These are phyloP conservation scores for Andricus curvator DNA, from an alignment of 2,888 invertebrate species.

Conservation along the genomic window DNA sequence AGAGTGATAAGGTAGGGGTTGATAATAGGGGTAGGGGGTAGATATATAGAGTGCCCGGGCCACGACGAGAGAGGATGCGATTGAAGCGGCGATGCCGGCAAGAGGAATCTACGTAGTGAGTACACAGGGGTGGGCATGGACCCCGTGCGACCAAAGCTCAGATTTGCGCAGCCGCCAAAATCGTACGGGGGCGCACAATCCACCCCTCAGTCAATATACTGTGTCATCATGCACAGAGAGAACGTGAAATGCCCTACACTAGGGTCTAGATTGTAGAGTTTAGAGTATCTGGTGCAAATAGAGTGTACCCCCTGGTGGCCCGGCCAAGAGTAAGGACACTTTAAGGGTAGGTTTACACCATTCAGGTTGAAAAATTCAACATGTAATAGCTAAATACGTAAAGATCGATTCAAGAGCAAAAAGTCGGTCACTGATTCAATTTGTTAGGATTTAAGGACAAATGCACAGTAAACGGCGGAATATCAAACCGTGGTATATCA, in stretches of 20 bases:
- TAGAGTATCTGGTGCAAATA: neutral
- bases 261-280: neutral
- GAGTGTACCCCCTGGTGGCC: too few species aligned
- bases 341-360: neutral
- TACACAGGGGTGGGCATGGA: constrained; percentile 67
- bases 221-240: constrained; percentile 50
- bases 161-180: constrained; percentile 80
- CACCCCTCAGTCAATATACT: constrained; percentile 75
- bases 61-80: constrained; percentile 38
- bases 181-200: constrained; percentile 76
- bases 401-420: too few species aligned
- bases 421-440: too few species aligned
- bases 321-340: neutral
- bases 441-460: too few species aligned
- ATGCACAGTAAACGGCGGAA: too few species aligned
- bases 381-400: too few species aligned
- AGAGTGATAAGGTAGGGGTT: constrained; percentile 24
- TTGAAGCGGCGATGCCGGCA: constrained; percentile 70
- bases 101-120: constrained; percentile 66
- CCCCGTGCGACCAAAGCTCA: constrained; percentile 62
- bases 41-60: constrained; percentile 42
- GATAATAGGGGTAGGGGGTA: constrained; percentile 22
- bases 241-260: constrained; percentile 29
- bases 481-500: too few species aligned
- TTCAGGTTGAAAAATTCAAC: neutral